Percentiles rank a stretch among this genome's conserved stretches.
These are phyloP conservation scores for Neolamprologus fasciatus DNA, from an alignment of 2,113 vertebrate genomes.

Conservation along the genomic window DNA sequence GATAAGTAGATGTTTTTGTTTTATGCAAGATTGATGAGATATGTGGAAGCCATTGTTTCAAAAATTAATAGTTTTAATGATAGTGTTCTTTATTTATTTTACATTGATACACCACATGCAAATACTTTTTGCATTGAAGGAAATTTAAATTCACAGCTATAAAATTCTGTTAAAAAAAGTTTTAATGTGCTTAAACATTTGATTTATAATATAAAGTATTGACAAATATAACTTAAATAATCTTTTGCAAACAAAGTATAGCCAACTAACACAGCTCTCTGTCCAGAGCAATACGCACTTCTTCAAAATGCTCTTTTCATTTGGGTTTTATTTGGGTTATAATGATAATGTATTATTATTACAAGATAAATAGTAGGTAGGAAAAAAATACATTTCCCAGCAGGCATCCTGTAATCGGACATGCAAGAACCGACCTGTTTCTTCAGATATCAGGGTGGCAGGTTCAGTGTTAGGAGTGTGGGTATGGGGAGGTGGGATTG, in stretches of 20 bases:
- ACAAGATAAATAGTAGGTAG: background rate
- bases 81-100: background rate
- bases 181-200: background rate
- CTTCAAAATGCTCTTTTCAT: background rate
- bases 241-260: background rate
- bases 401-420: background rate
- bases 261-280: background rate
- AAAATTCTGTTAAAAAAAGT: background rate
- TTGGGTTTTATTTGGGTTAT: background rate
- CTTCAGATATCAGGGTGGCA: background rate
- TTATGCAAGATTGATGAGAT: background rate
- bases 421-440: background rate
- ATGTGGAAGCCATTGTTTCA: background rate
- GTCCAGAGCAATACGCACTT: background rate
- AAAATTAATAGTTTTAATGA: background rate
- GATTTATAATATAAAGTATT: background rate
- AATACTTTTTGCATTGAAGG: background rate
- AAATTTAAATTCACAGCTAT: background rate
- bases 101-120: background rate
- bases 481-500: background rate
- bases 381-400: background rate
- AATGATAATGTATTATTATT: background rate
- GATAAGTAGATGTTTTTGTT: background rate
- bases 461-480: fast-evolving
- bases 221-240: background rate